Evolutionary conservation across 2,888 invertebrate genomes (phyloP).

Genomic region (Drosophila affinis): DNA sequence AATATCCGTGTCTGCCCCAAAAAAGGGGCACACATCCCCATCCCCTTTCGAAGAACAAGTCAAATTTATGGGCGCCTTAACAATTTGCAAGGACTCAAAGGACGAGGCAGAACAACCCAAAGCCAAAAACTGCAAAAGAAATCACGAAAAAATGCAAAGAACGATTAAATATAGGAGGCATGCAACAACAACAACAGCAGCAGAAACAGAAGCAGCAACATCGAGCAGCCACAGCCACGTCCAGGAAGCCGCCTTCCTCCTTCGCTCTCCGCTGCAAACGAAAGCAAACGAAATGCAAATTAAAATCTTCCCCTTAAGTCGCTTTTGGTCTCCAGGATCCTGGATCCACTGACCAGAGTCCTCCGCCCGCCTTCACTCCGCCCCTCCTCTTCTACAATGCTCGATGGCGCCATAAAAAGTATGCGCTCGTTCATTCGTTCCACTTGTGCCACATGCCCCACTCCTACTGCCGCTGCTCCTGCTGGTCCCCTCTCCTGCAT

Average conservation of each 20-base stretch:
- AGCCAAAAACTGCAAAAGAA: slow-evolving; percentile 59
- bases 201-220: slow-evolving; percentile 22
- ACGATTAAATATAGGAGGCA: slow-evolving; percentile 71
- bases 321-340: slow-evolving; percentile 37
- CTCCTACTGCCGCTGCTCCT: slow-evolving; percentile 23
- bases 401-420: slow-evolving; percentile 72
- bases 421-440: slow-evolving; percentile 44
- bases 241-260: slow-evolving; percentile 28
- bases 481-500: slow-evolving; percentile 43
- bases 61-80: slow-evolving; percentile 82
- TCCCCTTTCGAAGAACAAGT: slow-evolving; percentile 63
- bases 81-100: slow-evolving; percentile 66
- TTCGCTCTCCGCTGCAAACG: slow-evolving; percentile 35
- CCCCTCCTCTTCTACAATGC: slow-evolving; percentile 3
- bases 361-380: not conserved
- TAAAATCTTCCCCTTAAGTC: slow-evolving; percentile 79
- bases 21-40: slow-evolving; percentile 35
- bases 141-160: slow-evolving; percentile 70
- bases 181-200: slow-evolving; percentile 29
- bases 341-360: slow-evolving; percentile 8
- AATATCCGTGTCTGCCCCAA: slow-evolving; percentile 58
- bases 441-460: slow-evolving; percentile 45
- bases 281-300: slow-evolving; percentile 83
- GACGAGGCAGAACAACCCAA: slow-evolving; percentile 29
- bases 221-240: slow-evolving; percentile 24